Evolutionary conservation across 2,797 vertebrate species (phyloP).

Genomic region (Enteromius unitaeniatus): DNA sequence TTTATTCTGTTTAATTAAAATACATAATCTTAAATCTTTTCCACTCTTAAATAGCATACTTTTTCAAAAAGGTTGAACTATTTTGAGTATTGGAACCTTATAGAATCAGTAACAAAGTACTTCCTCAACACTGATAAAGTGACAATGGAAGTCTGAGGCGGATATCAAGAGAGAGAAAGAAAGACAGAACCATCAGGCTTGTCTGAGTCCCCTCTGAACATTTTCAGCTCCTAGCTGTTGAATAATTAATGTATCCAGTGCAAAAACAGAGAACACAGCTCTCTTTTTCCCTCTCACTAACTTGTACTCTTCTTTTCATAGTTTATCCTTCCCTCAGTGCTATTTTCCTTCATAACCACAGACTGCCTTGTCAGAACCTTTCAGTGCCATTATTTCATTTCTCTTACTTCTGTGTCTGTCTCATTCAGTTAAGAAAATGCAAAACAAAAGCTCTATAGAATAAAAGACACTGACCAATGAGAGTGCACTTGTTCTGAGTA

Average conservation of each 20-base stretch:
- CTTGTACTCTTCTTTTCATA: constrained; percentile 22
- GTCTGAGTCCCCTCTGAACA: constrained; percentile 48
- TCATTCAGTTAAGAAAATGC: background rate
- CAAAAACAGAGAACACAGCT: constrained; percentile 47
- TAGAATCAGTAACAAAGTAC: background rate
- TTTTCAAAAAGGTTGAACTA: background rate
- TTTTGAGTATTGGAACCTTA: background rate
- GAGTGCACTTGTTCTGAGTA: background rate
- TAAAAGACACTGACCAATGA: background rate
- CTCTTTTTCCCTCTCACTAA: constrained; percentile 17
- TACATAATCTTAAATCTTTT: background rate
- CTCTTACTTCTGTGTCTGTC: background rate
- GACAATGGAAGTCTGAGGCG: constrained; percentile 24
- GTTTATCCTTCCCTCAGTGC: constrained; percentile 30
- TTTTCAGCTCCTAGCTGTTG: constrained; percentile 50
- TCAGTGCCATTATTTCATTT: constrained; percentile 1
- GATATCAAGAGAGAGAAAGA: constrained; percentile 22
- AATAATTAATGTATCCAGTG: constrained; percentile 58
- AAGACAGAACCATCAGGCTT: constrained; percentile 25
- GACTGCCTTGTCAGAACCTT: constrained; percentile 4
- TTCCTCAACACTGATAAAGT: constrained; percentile 15
- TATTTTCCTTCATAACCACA: constrained; percentile 8
- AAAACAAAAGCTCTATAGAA: background rate
- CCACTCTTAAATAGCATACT: background rate
- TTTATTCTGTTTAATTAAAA: background rate